Base-by-base conservation (phyloP, 2,797 vertebrate genomes). In the Rhincodon typus region DNA sequence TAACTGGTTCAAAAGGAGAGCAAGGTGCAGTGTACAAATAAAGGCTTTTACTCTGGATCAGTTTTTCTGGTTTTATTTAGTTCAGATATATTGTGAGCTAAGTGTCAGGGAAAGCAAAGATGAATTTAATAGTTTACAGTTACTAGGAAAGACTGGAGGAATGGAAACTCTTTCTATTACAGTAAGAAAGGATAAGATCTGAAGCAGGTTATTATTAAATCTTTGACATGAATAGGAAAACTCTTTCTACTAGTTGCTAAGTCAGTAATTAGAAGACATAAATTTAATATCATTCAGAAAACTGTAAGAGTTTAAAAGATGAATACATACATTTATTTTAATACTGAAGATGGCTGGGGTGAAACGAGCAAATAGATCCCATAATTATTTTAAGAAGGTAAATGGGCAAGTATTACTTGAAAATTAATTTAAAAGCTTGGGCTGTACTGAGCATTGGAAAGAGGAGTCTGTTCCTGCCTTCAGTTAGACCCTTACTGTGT, bases 1-100 rank as follows among this genome's bases (percentile, higher is more conserved):
- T 90, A 98, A 96, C 30, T 99, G 98, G 99, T 99, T 99, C 97
- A 99, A 99, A 97, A 98, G 99, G 97, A 98, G 99, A 98, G 98
- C 99, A 96, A 99, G 99, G 99, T 99, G 97, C 5, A 53, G 69
- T 93, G 23, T 95, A 53, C 93, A 94, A 25, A 42, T 30, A 23
- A 17, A 66, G 34, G 30, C 27, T 66, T 91, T 34, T 17, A 27
- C 42, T 34, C 0, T 3, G 62, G 30, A 25, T 27, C 53, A 57
- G 27, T 6, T 57, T 50, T 57, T n/a, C 30, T 69, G 21, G n/a
- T 21, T 93, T 69, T 69, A 69, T 42, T 42, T 30, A 38, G 2
- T 69, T 69, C n/a, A 42, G 57, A n/a, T n/a, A 0, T 84, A 84
- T 69, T 23, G 23, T 30, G 15, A 13, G 30, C 53, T 27, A n/a